Percentiles rank a stretch among this genome's conserved stretches.
Conservation (phyloP, 2,888 invertebrate genomes). For the Amphipoea oculea region DNA sequence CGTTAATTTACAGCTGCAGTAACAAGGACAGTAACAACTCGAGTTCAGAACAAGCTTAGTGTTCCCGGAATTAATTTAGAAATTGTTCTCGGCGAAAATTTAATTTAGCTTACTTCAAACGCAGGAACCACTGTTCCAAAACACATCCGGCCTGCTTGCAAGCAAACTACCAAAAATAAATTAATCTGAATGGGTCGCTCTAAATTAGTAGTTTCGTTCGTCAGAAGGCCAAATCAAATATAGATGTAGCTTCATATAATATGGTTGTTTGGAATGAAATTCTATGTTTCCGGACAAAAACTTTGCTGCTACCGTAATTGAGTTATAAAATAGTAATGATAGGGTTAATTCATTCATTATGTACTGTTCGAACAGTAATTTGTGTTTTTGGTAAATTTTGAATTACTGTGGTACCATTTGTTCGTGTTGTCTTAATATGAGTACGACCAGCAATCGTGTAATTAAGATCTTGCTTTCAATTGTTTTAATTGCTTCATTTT, state of each 20-base stretch:
- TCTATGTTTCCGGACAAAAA: constrained; percentile 60
- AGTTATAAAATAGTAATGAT: constrained; percentile 63
- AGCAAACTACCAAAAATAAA: constrained; percentile 66
- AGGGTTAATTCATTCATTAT: constrained; percentile 63
- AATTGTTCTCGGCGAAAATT: constrained; percentile 66
- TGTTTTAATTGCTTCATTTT: constrained; percentile 46
- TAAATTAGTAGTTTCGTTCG: constrained; percentile 61
- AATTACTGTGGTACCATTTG: constrained; percentile 47
- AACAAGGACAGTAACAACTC: constrained; percentile 55
- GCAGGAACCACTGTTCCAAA: constrained; percentile 58
- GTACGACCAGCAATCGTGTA: constrained; percentile 34
- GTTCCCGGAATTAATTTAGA: constrained; percentile 68
- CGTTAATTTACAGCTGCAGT: constrained; percentile 32
- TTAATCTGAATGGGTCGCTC: constrained; percentile 59
- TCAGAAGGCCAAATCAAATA: constrained; percentile 62
- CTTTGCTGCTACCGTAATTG: constrained; percentile 52
- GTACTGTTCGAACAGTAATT: constrained; percentile 54
- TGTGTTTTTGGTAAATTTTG: constrained; percentile 48
- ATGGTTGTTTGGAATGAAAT: constrained; percentile 51
- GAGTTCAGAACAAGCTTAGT: constrained; percentile 54
- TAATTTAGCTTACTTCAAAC: constrained; percentile 69
- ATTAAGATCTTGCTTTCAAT: constrained; percentile 50
- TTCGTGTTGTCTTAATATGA: constrained; percentile 42
- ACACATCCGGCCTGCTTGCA: constrained; percentile 63
- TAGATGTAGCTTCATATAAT: constrained; percentile 48